Percentiles rank a stretch among this genome's conserved stretches.
These are phyloP conservation scores for Electrophaes corylata DNA, from an alignment of 2,888 invertebrate species.

Conservation along the genomic window DNA sequence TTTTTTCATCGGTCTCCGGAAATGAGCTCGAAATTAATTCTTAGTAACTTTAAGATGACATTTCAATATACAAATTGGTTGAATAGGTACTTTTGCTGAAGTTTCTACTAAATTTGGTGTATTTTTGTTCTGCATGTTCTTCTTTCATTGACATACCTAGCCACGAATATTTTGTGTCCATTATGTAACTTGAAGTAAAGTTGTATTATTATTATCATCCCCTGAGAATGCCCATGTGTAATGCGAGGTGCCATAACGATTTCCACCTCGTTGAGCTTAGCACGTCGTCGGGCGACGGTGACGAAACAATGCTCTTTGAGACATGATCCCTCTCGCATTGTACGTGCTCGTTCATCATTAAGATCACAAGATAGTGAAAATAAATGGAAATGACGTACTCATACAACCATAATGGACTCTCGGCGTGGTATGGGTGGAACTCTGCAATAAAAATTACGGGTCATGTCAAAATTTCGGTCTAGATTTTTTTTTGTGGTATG, in stretches of 20 bases:
- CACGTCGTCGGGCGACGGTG: conserved; percentile 29
- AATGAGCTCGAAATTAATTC: conserved; percentile 7
- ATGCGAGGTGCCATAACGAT: conserved; percentile 31
- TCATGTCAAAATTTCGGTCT: no score
- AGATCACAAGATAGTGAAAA: conserved; percentile 33
- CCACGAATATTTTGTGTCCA: no score
- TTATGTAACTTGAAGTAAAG: no score
- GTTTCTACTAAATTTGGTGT: no score
- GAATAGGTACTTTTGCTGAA: not conserved
- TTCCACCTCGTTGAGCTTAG: conserved; percentile 38
- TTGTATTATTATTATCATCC: conserved; percentile 22
- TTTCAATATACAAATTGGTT: not conserved
- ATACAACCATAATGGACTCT: not conserved
- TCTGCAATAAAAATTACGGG: no score
- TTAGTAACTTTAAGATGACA: not conserved
- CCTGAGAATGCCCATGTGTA: conserved; percentile 27
- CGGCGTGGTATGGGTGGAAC: no score
- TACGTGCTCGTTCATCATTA: conserved; percentile 53
- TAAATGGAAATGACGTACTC: not conserved
- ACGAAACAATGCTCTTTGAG: conserved; percentile 41
- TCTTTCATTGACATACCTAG: no score
- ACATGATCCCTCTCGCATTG: conserved; percentile 46
- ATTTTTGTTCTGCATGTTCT: no score
- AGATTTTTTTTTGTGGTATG: no score
- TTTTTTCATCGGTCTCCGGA: conserved; percentile 6